Evolutionary conservation across 2,113 vertebrate species (phyloP), one percentile per base, ranked within the genome.

Genomic region (Platichthys flesus): DNA sequence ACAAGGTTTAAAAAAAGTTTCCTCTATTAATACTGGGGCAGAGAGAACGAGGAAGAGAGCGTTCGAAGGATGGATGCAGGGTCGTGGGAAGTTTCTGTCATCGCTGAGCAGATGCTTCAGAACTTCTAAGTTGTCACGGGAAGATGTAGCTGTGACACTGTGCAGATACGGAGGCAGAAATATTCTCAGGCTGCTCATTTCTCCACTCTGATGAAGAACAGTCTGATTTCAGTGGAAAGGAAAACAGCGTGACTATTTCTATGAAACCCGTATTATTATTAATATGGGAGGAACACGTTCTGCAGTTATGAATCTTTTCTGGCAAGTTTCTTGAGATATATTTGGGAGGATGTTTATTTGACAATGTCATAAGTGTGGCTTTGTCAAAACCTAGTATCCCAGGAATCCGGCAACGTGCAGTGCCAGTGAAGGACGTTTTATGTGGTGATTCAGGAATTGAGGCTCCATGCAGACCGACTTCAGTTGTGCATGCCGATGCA

Each of bases 21-120:
- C 2, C 42, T 68, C 51, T 76, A 40, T 74, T 57, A 58, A 61
- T 57, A 55, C 63, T 79, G 79, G 75, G 58, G 79, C 78, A 45
- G 67, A 54, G 47, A 78, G 60, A 77, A 49, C 66, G 75, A 76
- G 65, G 68, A 67, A 70, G 54, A 70, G 65, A 68, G 67, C 65
- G 64, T 87, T 75, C 89, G 70, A 91, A 76, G 47, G 78, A 88
- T 80, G 76, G 79, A 70, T 63, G 57, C 31, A 65, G 56, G 88
- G 90, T 86, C 87, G 65, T 92, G 88, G 89, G 89, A 93, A 89
- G 69, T 72, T 82, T 87, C 78, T 78, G 78, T 88, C 79, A 88
- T 81, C 58, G 57, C 47, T 26, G 56, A 71, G 67, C 59, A 78
- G 71, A 83, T 74, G 47, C 78, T 75, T 82, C 28, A 31, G 51